Conservation (phyloP, 2,888 invertebrate genomes). For the Thecocarcelia acutangulata region DNA sequence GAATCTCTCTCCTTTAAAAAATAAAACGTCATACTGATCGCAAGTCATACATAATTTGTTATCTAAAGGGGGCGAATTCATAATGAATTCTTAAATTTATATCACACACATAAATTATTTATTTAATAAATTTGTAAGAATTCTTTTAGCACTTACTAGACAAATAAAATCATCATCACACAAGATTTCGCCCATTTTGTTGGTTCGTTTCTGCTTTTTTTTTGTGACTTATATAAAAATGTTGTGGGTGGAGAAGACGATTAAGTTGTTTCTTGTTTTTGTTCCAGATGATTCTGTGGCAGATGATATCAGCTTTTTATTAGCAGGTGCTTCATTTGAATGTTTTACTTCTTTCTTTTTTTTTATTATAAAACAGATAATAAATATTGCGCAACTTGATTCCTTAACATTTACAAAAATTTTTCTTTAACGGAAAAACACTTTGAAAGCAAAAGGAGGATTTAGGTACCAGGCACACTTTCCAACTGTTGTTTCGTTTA, state of each 20-base stretch:
- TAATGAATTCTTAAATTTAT: background rate
- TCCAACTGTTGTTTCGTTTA: background rate
- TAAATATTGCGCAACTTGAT: conserved; percentile 50
- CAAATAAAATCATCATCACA: conserved; percentile 74
- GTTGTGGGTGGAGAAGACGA: conserved; percentile 45
- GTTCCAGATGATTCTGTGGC: conserved; percentile 3
- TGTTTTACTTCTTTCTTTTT: background rate
- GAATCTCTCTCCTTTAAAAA: background rate
- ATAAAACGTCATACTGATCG: background rate
- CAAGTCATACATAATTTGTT: background rate
- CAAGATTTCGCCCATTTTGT: conserved; percentile 66
- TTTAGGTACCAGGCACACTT: conserved; percentile 12
- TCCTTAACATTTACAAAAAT: conserved; percentile 60
- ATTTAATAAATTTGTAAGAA: background rate
- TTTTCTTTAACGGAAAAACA: conserved; percentile 41
- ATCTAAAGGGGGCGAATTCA: background rate
- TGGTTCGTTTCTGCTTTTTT: background rate
- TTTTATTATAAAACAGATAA: conserved; percentile 6
- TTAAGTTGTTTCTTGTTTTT: conserved; percentile 1
- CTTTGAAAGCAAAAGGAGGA: conserved; percentile 48
- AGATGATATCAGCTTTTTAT: conserved; percentile 65
- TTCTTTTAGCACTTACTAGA: conserved; percentile 69
- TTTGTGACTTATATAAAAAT: background rate
- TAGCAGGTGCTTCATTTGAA: conserved; percentile 61
- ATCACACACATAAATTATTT: conserved; percentile 10